Percentiles rank a stretch among this genome's conserved stretches.
Evolutionary conservation across 2,888 invertebrate genomes (phyloP).

Genomic region (Athetis lepigone): DNA sequence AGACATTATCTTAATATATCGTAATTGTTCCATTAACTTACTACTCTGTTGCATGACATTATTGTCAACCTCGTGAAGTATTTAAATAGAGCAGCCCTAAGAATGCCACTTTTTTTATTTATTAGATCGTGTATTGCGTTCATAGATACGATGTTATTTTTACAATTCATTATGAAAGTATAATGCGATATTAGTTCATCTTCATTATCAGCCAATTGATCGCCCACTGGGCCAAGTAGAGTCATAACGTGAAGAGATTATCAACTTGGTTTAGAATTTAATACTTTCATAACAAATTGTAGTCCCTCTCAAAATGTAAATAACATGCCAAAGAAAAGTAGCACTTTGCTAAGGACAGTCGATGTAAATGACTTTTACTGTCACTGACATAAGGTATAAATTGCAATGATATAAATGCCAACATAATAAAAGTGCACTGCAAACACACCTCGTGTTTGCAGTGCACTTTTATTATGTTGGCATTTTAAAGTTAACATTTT

Average conservation of each 20-base stretch:
- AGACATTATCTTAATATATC: too few relatives aligned
- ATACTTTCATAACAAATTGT: slow-evolving; percentile 14
- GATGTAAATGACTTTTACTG: neutral
- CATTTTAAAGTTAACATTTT: neutral
- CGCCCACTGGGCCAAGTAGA: too few relatives aligned
- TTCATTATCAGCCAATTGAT: too few relatives aligned
- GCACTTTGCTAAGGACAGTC: neutral
- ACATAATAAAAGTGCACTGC: too few relatives aligned
- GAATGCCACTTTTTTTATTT: slow-evolving; percentile 14
- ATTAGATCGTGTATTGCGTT: slow-evolving; percentile 25
- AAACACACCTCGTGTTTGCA: too few relatives aligned
- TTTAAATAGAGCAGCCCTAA: neutral
- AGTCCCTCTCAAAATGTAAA: neutral
- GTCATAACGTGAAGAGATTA: slow-evolving; percentile 19
- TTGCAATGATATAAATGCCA: neutral
- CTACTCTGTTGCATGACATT: slow-evolving; percentile 10
- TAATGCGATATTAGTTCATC: too few relatives aligned
- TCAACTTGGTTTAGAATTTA: neutral
- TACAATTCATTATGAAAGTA: slow-evolving; percentile 22
- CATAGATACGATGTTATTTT: neutral
- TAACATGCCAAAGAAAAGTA: neutral
- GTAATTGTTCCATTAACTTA: slow-evolving; percentile 13
- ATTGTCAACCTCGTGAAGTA: slow-evolving; percentile 20
- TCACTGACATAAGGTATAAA: neutral
- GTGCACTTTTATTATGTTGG: neutral